Conservation (phyloP, 2,888 invertebrate species). For the Apomyelois bistriatella region DNA sequence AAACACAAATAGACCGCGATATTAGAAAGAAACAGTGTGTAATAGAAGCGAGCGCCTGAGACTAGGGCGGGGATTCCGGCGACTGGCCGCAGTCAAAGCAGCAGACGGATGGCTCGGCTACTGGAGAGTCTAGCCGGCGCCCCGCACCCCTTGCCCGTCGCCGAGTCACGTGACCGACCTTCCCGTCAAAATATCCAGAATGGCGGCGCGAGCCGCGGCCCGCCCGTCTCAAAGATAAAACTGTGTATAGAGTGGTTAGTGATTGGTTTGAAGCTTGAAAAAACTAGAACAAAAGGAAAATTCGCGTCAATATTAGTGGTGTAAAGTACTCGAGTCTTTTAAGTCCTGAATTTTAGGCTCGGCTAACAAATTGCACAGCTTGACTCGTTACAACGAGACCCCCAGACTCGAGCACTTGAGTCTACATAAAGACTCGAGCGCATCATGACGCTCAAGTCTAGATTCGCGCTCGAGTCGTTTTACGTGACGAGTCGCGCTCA, state of each 20-base stretch:
- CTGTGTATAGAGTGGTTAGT: conserved; percentile 9
- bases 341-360: too few species aligned
- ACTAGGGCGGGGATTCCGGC: conserved; percentile 70
- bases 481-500: too few species aligned
- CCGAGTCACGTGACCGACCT: conserved; percentile 89
- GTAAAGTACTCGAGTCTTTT: too few species aligned
- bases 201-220: conserved; percentile 72
- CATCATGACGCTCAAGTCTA: too few species aligned
- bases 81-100: conserved; percentile 73
- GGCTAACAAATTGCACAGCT: too few species aligned
- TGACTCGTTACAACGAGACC: too few species aligned
- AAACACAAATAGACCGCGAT: conserved; percentile 25
- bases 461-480: too few species aligned
- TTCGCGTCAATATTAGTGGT: too few species aligned
- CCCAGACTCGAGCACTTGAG: too few species aligned
- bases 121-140: conserved; percentile 83
- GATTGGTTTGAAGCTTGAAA: too few species aligned
- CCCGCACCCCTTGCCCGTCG: conserved; percentile 61
- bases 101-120: conserved; percentile 81
- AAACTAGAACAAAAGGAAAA: too few species aligned
- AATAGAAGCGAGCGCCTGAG: conserved; percentile 47
- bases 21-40: conserved; percentile 37
- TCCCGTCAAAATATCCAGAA: conserved; percentile 90
- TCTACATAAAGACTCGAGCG: too few species aligned
- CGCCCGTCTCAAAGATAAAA: conserved; percentile 47